Evolutionary conservation across 2,797 vertebrate species (phyloP), one percentile per base, ranked within the genome.

Genomic region (Emys orbicularis): DNA sequence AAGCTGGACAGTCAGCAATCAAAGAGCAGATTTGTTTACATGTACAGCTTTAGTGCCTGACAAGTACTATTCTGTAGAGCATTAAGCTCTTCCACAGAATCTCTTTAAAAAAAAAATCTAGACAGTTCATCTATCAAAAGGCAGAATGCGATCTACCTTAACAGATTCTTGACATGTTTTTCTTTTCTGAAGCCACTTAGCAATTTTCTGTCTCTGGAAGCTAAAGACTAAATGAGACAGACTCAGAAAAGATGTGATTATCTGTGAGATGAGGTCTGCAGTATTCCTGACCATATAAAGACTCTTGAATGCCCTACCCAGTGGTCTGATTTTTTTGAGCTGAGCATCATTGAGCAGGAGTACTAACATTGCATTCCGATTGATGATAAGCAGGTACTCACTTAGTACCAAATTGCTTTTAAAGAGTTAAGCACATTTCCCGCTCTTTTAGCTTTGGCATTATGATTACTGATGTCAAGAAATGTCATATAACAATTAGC

Each of bases 351-450:
- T 59, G 57, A 37, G 49, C 81, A 25, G 5, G 47, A 5, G 21
- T 19, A 27, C 29, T 5, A 53, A 79, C 29, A 18, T 18, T 1
- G 4, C 6, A 52, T 65, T 50, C 57, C 25, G 80, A 31, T 31
- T 56, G 57, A 37, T 44, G 44, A 15, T 1, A 34, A 56, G 16
- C 4, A 0, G 0, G 4, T 41, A 49, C 47, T n/a, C 44, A 15
- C 34, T 23, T 10, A 16, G 5, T 8, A 41, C 83, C 0, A 2
- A 23, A 1, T 37, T 3, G 15, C 41, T 11, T 2, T 72, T 37
- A 41, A 72, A 72, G 5, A 72, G 16, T 52, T 57, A 87, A 65
- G 41, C 49, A 3, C 41, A 50, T 82, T 79, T 86, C 83, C 82
- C 15, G 18, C 27, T 79, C 6, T 29, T 68, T 44, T 53, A 57